These are phyloP conservation scores for Ptyas mucosa DNA, from an alignment of 2,113 vertebrate species.

Conservation along the genomic window DNA sequence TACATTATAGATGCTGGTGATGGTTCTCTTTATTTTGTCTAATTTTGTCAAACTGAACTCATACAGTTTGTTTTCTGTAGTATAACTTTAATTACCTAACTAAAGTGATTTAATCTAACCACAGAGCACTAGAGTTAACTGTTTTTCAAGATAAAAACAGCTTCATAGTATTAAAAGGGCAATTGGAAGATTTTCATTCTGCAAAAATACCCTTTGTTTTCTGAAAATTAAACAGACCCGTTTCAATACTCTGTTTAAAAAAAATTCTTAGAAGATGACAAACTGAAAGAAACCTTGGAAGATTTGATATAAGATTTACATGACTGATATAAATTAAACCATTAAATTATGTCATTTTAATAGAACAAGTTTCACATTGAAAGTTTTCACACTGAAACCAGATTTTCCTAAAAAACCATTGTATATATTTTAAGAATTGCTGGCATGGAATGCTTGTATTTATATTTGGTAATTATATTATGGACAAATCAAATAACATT, in stretches of 20 bases:
- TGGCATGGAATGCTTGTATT: neutral
- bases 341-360: neutral
- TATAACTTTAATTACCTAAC: neutral
- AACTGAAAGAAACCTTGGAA: neutral
- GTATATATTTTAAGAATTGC: neutral
- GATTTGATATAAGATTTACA: neutral
- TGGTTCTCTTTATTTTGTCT: neutral
- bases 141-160: neutral
- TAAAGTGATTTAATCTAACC: neutral
- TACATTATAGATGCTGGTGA: neutral
- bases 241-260: neutral
- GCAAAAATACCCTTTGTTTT: neutral
- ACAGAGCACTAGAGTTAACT: neutral
- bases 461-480: neutral
- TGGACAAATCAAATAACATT: neutral
- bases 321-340: neutral
- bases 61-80: neutral
- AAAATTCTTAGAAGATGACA: neutral
- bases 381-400: neutral
- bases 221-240: neutral
- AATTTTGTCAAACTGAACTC: neutral
- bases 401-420: neutral
- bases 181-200: neutral
- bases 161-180: neutral
- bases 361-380: neutral